phyloP scores from a whole-genome alignment of 2,797 vertebrate genomes.

The Malacoctenus gilli region DNA sequence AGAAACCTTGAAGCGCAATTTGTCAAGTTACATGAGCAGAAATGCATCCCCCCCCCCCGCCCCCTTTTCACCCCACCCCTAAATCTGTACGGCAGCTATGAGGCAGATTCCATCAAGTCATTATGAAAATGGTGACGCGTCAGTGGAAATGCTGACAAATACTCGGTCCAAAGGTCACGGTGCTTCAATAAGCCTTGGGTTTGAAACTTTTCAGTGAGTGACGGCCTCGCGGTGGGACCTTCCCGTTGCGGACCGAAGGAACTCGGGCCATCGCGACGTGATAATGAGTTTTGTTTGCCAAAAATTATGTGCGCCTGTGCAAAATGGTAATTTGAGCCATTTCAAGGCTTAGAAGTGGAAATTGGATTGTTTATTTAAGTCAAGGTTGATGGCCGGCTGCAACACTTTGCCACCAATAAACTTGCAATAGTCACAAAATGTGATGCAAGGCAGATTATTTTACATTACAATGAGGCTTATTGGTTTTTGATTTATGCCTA shows the following conservation, averaged over 20 bases:
- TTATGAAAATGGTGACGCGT: conserved; percentile 53
- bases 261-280: conserved; percentile 11
- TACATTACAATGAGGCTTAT: neutral
- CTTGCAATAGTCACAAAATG: conserved; percentile 19
- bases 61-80: conserved; percentile 48
- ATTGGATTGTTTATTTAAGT: conserved; percentile 30
- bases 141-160: conserved; percentile 47
- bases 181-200: conserved; percentile 36
- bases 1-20: conserved; percentile 80
- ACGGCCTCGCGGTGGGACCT: conserved; percentile 8
- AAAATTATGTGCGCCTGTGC: conserved; percentile 26
- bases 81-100: conserved; percentile 52
- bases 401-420: conserved; percentile 16
- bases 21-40: conserved; percentile 76
- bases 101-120: conserved; percentile 59
- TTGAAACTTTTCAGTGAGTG: conserved; percentile 19
- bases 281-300: conserved; percentile 16
- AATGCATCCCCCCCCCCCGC: conserved; percentile 54
- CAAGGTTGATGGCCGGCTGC: conserved; percentile 23
- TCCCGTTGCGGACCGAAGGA: no score
- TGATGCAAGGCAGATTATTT: conserved; percentile 5
- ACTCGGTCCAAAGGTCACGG: conserved; percentile 48
- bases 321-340: conserved; percentile 25
- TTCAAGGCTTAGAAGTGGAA: conserved; percentile 21
- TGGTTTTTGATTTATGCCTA: conserved; percentile 3